Base-by-base conservation (phyloP, 2,888 invertebrate genomes). In the Polydesmus complanatus region DNA sequence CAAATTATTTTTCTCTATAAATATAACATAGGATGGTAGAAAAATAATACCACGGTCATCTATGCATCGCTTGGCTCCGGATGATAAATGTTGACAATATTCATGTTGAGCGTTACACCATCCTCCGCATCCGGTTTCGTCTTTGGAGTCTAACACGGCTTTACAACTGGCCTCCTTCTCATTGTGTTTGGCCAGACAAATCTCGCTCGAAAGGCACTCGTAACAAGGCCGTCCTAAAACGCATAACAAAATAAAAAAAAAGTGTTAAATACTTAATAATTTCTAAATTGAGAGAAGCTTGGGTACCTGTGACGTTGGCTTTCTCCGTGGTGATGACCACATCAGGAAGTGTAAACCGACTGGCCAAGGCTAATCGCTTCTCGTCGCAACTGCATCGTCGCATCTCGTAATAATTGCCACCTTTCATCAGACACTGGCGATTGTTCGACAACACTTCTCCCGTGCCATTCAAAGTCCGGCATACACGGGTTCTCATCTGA, bases 61-160 rank as follows among this genome's bases (percentile, higher is more conserved):
- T 58, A 55, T 57, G 56, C 64, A 75, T 74, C 73, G 73, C 67
- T 72, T 75, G 1, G 75, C 74, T 56, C 74, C 71, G 60, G 73
- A 75, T 67, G 83, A 81, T 54, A 84, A 75, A 52, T 79, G 71
- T 67, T 81, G 81, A 69, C 84, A 84, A 59, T 80, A 81, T 68
- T 84, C 82, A 0, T 78, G 79, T 66, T 82, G 80, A 62, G 83
- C 71, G 27, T 78, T 78, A 68, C 84, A 84, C 3, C 81, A 73
- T 2, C 84, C 83, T 3, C 83, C 83, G 70, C 83, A 84, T 61
- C 82, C 82, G 67, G 82, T 82, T 1, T 81, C 80, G 69, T 83
- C 83, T 14, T 76, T 72, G 2, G 72, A 70, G 69, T 83, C 82
- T 21, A 73, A 67, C 3, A 79, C 75, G 49, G 69, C 69, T 67